Base-by-base conservation (phyloP, 53 echinoderm and acorn worm genomes). In the Henricia sp. region DNA sequence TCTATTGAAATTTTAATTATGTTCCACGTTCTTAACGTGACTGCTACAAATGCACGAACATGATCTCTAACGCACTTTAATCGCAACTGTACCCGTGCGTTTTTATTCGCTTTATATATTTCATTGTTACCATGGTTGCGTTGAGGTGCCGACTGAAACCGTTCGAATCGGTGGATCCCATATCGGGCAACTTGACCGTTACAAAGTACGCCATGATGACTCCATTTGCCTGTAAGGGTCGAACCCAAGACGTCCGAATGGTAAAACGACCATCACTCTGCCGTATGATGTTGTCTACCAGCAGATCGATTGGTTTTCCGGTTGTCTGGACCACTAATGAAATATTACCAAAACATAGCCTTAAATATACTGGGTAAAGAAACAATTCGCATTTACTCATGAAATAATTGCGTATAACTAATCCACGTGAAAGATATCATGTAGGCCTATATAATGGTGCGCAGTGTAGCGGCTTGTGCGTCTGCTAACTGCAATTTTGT, bases 171-270 rank as follows among this genome's bases (percentile, higher is more conserved):
- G 3, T 59, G 32, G 14, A 20, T 12, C 0, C 6, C 20, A n/a
- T 6, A 50, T 39, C 27, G 13, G 50, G 3, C 28, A n/a, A 21
- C 21, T 11, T 42, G 44, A n/a, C 32, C 24, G 11, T 48, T 17
- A 43, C 43, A 3, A 0, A 10, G 34, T 80, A 80, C 10, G 36
- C 0, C 23, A 11, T 11, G 3, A 80, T 46, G 0, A 0, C 44
- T 23, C 80, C 88, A 6, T 42, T 83, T 6, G 63, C 26, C 36
- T 83, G 83, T 9, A 88, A 13, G 6, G 88, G 88, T 26, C 63
- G 55, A 13, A 58, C 37, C 88, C 88, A 88, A 2, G 88, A 88
- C 30, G 70, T 73, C 10, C 27, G 13, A n/a, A 83, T 66, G n/a
- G 13, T n/a, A 17, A 82, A 52, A 1, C 26, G 32, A 13, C 62